Conservation (phyloP, 1,140 invertebrate species). For the Metopolophium dirhodum region DNA sequence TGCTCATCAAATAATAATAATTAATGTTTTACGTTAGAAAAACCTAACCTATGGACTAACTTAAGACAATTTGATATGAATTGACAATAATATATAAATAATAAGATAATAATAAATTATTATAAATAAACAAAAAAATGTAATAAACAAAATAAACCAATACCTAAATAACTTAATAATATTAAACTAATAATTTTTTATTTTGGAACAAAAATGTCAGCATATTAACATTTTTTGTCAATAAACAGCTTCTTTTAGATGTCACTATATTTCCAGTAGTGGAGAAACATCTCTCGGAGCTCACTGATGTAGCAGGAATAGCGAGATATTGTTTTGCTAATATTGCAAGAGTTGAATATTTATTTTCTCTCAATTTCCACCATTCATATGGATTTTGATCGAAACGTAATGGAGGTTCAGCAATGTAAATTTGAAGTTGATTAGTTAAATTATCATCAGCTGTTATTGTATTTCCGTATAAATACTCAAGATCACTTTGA, state of each 20-base stretch:
- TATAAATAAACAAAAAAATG: too few relatives aligned
- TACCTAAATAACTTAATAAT: too few relatives aligned
- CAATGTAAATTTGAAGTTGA: conserved; percentile 11
- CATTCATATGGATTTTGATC: not conserved
- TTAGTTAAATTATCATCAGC: not conserved
- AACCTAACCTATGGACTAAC: too few relatives aligned
- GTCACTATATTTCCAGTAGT: conserved; percentile 59
- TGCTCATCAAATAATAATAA: too few relatives aligned
- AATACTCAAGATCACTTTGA: conserved; percentile 8
- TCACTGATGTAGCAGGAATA: conserved; percentile 57
- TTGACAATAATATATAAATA: too few relatives aligned
- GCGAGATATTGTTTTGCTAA: not conserved
- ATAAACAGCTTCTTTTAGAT: conserved; percentile 31
- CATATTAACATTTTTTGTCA: conserved; percentile 57
- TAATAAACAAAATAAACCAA: too few relatives aligned
- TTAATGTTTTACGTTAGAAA: too few relatives aligned
- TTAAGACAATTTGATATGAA: too few relatives aligned
- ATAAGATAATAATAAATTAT: too few relatives aligned
- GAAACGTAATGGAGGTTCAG: not conserved
- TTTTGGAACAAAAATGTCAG: conserved; percentile 58
- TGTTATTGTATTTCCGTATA: not conserved
- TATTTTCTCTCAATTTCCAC: not conserved
- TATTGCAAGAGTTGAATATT: not conserved
- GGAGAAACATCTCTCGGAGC: conserved; percentile 60
- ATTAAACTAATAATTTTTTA: not conserved